Base-by-base conservation (phyloP, 2,888 invertebrate species). In the Synergus japonicus region DNA sequence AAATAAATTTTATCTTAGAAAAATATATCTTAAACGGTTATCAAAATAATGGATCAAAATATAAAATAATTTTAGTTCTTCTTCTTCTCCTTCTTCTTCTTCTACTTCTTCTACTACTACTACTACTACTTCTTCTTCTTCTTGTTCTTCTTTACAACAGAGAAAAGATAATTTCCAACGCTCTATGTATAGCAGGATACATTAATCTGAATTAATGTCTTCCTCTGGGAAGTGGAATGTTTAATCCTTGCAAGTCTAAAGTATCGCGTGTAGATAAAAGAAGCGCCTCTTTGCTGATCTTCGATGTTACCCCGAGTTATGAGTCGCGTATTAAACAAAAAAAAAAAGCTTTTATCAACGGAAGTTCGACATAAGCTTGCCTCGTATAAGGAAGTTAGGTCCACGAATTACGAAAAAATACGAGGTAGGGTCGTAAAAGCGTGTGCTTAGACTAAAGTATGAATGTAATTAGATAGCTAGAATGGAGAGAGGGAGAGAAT, bases 401-500 rank as follows among this genome's bases (percentile, higher is more conserved):
- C 22, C 13, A 60, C 10, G 60, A 18, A 22, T 60, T 9, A 10
- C 12, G 60, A 60, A 60, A 54, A 49, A 73, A 29, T 49, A 37
- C 49, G 73, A 73, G 73, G n/a, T 15, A 37, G n/a, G 22, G 12
- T 22, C 60, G 60, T 60, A 60, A 54, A 67, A 73, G 73, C n/a
- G 37, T 73, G 54, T 73, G 18, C 18, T 66, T 73, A 54, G 37
- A 54, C 22, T 73, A 73, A 29, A 54, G 49, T 54, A n/a, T 54
- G 73, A 37, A 37, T 73, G 37, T 46, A 76, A 69, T 64, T 82
- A 82, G 80, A 79, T 79, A 80, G 80, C 79, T 80, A 82, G 82
- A 79, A 79, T 41, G 77, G 64, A 64, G 73, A 58, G 77, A 58
- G 76, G 49, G 77, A 79, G 63, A 77, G 78, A 22, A 76, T 41